These are phyloP conservation scores for Philopedon plagiatum DNA, from an alignment of 2,888 invertebrate species.

Conservation along the genomic window DNA sequence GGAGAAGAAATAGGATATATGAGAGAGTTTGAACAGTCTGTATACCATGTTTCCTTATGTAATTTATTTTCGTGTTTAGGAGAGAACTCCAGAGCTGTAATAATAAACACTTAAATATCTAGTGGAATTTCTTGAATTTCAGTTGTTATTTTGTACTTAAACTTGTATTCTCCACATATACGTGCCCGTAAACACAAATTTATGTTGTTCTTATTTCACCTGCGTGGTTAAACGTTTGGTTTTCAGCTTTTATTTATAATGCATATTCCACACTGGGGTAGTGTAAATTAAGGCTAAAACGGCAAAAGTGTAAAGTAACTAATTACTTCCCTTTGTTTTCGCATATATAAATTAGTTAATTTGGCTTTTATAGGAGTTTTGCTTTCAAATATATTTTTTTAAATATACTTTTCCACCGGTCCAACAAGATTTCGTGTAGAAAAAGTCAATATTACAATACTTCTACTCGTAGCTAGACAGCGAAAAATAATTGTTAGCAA, in stretches of 20 bases:
- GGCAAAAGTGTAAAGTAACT: constrained; percentile 38
- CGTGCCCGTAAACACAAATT: not conserved
- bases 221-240: constrained; percentile 29
- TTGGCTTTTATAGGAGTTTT: constrained; percentile 19
- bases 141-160: not conserved
- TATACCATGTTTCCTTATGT: no score
- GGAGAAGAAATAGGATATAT: no score
- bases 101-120: no score
- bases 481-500: no score
- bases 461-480: no score
- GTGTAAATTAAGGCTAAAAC: constrained; percentile 27
- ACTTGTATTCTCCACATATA: not conserved
- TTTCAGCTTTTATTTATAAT: constrained; percentile 38
- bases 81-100: no score
- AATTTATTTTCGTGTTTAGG: no score
- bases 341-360: constrained; percentile 40
- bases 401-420: no score
- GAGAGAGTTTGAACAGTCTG: no score
- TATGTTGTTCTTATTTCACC: constrained; percentile 15
- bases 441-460: no score
- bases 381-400: not conserved
- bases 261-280: constrained; percentile 19
- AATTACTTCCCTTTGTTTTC: constrained; percentile 35
- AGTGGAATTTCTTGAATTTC: not conserved
- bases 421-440: not conserved